Base-by-base conservation (phyloP, 2,113 vertebrate species). In the Gobius niger region DNA sequence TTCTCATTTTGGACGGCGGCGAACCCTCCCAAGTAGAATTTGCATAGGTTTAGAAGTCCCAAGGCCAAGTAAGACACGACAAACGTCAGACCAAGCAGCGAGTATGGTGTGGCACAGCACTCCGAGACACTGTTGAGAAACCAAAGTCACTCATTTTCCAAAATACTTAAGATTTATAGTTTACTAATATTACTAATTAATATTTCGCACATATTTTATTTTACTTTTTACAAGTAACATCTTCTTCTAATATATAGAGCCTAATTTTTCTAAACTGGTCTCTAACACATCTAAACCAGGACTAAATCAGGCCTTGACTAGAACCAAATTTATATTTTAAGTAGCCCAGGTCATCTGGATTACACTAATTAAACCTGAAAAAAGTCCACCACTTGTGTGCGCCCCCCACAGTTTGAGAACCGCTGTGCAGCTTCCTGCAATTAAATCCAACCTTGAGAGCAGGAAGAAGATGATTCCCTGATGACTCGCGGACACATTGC, bases 31-130 rank as follows among this genome's bases (percentile, higher is more conserved):
- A 95, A 85, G 86, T 92, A 96, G 67, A 95, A 93, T 86, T 95
- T 95, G 92, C 94, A 94, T 46, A 96, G 87, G 82, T 91, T 94
- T 54, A 95, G 92, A 40, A 94, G 65, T 0, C 93, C 95, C 49
- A 95, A 82, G 18, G 94, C 95, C 75, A 94, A 81, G 89, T 95
- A 95, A 59, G 95, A 96, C 70, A 96, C 93, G 18, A 95, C 91
- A 44, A 94, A 95, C 14, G 94, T 93, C 82, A 96, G 91, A 61
- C 95, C 95, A 19, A 95, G 40, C 1, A 96, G 90, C 18, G 94
- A 94, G 87, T 94, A 96, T 0, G 95, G 95, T 0, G 94, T 95
- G 56, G 92, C 87, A 78, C 94, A 96, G 79, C 94, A 95, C 76
- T 95, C 93, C 0, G 95, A 94, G 18, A 94, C 92, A 47, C 95